Percentiles rank a stretch among this genome's conserved stretches.
Evolutionary conservation across 2,113 vertebrate genomes (phyloP).

Genomic region (Passerina amoena): DNA sequence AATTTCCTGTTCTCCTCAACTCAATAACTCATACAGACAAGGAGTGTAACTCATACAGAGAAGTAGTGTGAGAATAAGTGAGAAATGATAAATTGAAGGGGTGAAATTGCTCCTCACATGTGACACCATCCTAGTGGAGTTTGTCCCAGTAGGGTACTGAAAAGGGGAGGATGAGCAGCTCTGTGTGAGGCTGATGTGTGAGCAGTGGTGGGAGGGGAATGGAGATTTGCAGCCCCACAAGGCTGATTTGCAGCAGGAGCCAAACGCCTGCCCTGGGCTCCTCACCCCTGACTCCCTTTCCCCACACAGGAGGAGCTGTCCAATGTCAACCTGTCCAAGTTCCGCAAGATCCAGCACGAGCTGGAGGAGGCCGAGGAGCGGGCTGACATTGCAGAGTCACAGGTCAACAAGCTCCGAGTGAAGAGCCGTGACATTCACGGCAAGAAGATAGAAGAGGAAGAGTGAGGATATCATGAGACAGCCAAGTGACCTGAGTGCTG

Average conservation of each 20-base stretch:
- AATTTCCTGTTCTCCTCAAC: too few relatives aligned
- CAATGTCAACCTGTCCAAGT: conserved; percentile 67
- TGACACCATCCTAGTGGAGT: too few relatives aligned
- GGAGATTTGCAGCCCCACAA: not conserved
- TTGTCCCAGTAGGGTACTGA: too few relatives aligned
- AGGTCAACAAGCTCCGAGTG: conserved; percentile 76
- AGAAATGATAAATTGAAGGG: not conserved
- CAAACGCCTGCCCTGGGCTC: not conserved
- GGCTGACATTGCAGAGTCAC: conserved; percentile 79
- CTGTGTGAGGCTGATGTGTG: not conserved
- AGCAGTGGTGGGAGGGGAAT: too few relatives aligned
- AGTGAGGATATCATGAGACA: not conserved
- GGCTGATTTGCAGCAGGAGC: not conserved
- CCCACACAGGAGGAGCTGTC: conserved; percentile 76
- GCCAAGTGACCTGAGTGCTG: not conserved
- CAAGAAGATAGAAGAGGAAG: not conserved
- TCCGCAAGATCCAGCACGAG: conserved; percentile 31
- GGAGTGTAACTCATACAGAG: not conserved
- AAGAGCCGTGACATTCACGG: not conserved
- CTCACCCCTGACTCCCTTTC: not conserved
- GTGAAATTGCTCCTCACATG: rapidly evolving
- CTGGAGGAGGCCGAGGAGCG: conserved; percentile 63
- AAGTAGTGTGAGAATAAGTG: not conserved
- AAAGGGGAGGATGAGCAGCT: not conserved
- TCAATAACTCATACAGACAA: too few relatives aligned